phyloP scores from a whole-genome alignment of 1,140 invertebrate species.

The Drosophila tani region DNA sequence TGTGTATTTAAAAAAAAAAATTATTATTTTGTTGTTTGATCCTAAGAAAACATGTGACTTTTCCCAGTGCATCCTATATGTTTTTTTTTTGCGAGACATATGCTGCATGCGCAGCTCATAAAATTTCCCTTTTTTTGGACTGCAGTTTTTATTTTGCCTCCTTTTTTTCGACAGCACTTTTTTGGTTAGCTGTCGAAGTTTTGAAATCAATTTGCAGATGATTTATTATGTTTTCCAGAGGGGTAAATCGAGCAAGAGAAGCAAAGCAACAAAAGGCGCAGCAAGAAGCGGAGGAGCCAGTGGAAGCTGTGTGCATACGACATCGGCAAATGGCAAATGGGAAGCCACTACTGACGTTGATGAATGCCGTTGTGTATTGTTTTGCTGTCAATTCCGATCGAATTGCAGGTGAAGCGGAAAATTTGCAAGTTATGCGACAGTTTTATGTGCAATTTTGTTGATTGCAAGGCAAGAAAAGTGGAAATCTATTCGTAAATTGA shows the following conservation, averaged over 20 bases:
- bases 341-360: constrained; percentile 65
- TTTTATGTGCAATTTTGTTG: constrained; percentile 47
- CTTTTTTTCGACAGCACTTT: constrained; percentile 46
- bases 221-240: constrained; percentile 73
- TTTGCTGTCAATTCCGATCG: constrained; percentile 73
- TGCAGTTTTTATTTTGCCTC: constrained; percentile 42
- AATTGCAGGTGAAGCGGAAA: constrained; percentile 78
- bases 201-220: constrained; percentile 83
- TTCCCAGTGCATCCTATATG: constrained; percentile 19
- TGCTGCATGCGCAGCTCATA: constrained; percentile 62
- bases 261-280: constrained; percentile 9
- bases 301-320: constrained; percentile 66
- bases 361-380: constrained; percentile 82
- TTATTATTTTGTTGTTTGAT: no score
- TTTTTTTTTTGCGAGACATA: constrained; percentile 22
- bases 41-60: neutral
- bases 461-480: constrained; percentile 5
- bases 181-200: constrained; percentile 65
- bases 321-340: constrained; percentile 46
- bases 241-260: neutral
- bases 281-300: neutral
- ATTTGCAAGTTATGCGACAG: constrained; percentile 79
- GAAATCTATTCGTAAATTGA: constrained; percentile 57
- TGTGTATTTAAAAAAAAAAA: no score
- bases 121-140: constrained; percentile 37